Percentiles rank a stretch among this genome's conserved stretches.
Evolutionary conservation across 2,888 invertebrate species (phyloP).

Genomic region (Dastarcus helophoroides): DNA sequence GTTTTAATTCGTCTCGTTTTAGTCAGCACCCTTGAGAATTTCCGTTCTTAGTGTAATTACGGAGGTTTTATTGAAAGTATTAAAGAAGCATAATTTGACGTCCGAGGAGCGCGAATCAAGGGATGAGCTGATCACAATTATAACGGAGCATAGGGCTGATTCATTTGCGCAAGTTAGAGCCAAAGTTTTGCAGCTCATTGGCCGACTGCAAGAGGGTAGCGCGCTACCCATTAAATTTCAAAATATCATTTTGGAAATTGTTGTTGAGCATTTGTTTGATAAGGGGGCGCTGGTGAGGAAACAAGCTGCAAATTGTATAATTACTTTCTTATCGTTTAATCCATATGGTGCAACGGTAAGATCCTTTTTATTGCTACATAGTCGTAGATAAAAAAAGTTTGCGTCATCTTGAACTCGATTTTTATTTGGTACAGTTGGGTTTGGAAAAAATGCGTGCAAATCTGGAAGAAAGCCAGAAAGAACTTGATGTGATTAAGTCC

Average conservation of each 20-base stretch:
- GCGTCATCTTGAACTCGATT: too few relatives aligned
- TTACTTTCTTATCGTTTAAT: constrained; percentile 71
- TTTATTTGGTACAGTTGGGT: too few relatives aligned
- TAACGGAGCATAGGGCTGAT: constrained; percentile 78
- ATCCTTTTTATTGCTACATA: too few relatives aligned
- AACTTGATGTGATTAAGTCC: too few relatives aligned
- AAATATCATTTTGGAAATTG: constrained; percentile 52
- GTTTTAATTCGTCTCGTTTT: constrained; percentile 15
- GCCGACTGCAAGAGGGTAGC: constrained; percentile 62
- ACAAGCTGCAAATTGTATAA: constrained; percentile 66
- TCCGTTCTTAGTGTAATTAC: constrained; percentile 75
- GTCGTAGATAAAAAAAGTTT: too few relatives aligned
- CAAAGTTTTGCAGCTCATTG: constrained; percentile 77
- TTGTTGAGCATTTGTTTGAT: constrained; percentile 65
- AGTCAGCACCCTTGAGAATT: constrained; percentile 63
- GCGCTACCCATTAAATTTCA: constrained; percentile 67
- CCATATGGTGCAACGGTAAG: constrained; percentile 69
- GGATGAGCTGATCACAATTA: constrained; percentile 67
- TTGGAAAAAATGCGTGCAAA: too few relatives aligned
- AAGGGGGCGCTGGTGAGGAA: constrained; percentile 78
- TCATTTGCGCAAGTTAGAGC: constrained; percentile 74
- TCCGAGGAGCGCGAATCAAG: constrained; percentile 34
- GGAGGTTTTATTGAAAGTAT: constrained; percentile 59
- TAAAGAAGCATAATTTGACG: constrained; percentile 54
- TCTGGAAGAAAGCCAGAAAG: too few relatives aligned